Conservation (phyloP, 1,140 invertebrate genomes). For the Chelonus insularis region DNA sequence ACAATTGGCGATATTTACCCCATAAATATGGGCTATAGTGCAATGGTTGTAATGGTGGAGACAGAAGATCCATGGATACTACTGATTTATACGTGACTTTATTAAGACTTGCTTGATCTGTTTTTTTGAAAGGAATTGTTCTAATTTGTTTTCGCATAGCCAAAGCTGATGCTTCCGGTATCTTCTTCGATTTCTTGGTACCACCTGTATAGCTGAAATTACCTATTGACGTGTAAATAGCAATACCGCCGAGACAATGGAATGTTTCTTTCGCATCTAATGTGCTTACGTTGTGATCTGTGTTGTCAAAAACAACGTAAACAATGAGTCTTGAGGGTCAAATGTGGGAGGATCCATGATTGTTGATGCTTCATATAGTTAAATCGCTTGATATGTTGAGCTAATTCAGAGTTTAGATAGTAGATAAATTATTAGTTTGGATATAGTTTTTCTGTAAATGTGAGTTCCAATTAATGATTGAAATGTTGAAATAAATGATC, state of each 20-base stretch:
- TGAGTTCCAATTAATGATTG: no score
- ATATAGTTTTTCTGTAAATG: no score
- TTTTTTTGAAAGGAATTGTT: background rate
- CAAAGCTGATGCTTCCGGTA: background rate
- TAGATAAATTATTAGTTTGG: no score
- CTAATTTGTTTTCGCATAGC: background rate
- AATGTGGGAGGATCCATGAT: conserved; percentile 38
- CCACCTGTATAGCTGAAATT: conserved; percentile 8
- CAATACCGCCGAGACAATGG: conserved; percentile 30
- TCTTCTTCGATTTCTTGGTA: background rate
- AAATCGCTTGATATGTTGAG: no score
- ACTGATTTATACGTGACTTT: no score
- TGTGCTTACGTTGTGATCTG: conserved; percentile 40
- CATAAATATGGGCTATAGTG: background rate
- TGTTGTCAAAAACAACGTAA: conserved; percentile 49
- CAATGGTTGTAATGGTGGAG: background rate
- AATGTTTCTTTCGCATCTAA: conserved; percentile 29
- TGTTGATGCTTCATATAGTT: conserved; percentile 45
- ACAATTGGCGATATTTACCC: conserved; percentile 5
- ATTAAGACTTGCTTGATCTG: background rate
- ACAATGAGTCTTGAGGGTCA: conserved; percentile 14
- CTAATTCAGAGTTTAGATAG: no score
- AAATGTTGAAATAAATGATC: no score
- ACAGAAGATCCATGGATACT: no score
- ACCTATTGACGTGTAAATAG: conserved; percentile 14